A percentile compares a stretch with the other conserved stretches of the same genome.
Conservation (phyloP, 2,888 invertebrate genomes). For the Unio pictorum region DNA sequence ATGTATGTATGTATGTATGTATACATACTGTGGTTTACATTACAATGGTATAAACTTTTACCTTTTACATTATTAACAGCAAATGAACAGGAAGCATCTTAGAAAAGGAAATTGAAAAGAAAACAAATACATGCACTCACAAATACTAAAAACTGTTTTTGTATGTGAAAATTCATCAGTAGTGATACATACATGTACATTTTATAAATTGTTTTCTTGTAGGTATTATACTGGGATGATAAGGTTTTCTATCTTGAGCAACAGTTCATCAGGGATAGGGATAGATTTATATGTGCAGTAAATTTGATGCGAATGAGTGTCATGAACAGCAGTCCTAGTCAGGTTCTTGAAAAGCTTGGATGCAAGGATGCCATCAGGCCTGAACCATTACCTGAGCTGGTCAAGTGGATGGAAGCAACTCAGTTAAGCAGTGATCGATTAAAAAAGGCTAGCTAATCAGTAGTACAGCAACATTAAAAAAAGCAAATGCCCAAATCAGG, state of each 20-base stretch:
- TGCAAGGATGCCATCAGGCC: conserved; percentile 32
- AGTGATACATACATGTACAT: too few species aligned
- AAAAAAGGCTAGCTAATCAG: conserved; percentile 74
- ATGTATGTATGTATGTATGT: too few species aligned
- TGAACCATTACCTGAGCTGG: conserved; percentile 78
- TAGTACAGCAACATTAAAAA: not conserved
- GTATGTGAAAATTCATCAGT: too few species aligned
- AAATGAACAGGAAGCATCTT: too few species aligned
- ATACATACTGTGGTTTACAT: too few species aligned
- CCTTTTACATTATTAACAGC: too few species aligned
- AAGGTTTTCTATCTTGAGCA: conserved; percentile 89
- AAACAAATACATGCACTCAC: too few species aligned
- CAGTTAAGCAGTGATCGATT: conserved; percentile 84
- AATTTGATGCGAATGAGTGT: conserved; percentile 84
- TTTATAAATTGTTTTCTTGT: conserved; percentile 18
- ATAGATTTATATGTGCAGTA: conserved; percentile 86
- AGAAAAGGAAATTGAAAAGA: too few species aligned
- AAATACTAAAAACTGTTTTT: too few species aligned
- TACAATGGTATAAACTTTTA: too few species aligned
- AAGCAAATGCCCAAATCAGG: not conserved
- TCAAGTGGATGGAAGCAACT: conserved; percentile 83
- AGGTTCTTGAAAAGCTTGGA: conserved; percentile 32
- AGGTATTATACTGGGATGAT: conserved; percentile 90
- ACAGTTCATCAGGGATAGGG: conserved; percentile 82
- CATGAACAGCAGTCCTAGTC: conserved; percentile 37